Percentiles rank a stretch among this genome's conserved stretches.
Evolutionary conservation across 2,888 invertebrate species (phyloP).

Genomic region (Drosophila planitibia): DNA sequence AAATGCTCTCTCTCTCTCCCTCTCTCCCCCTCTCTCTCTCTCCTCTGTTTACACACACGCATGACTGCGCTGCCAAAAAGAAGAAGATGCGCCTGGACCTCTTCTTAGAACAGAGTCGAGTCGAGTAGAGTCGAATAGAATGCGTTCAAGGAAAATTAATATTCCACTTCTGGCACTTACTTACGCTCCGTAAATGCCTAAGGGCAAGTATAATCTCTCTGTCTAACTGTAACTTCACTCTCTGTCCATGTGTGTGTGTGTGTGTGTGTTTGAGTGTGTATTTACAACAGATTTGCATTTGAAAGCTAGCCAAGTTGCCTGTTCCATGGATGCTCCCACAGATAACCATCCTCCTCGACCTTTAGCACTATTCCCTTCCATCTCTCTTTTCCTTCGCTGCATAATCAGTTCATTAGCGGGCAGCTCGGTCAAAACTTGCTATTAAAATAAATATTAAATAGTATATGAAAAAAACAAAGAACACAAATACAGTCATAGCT

Average conservation of each 20-base stretch:
- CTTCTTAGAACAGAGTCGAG: not conserved
- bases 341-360: not conserved
- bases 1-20: not conserved
- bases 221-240: conserved; percentile 34
- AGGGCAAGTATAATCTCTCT: conserved; percentile 67
- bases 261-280: conserved; percentile 25
- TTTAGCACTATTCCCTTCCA: too few species aligned
- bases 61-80: conserved; percentile 49
- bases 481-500: conserved; percentile 5
- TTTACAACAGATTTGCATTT: conserved; percentile 66
- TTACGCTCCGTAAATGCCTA: conserved; percentile 76
- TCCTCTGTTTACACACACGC: conserved; percentile 31
- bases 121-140: conserved; percentile 28
- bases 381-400: conserved; percentile 14
- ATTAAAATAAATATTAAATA: conserved; percentile 16
- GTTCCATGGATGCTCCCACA: conserved; percentile 5
- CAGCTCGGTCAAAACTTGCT: conserved; percentile 31
- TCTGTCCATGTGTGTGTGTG: conserved; percentile 4
- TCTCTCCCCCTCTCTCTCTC: not conserved
- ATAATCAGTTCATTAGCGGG: conserved; percentile 76
- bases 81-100: not conserved
- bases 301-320: conserved; percentile 40
- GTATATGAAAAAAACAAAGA: conserved; percentile 2
- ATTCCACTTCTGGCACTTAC: conserved; percentile 81
- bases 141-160: conserved; percentile 74